A percentile compares a stretch with the other conserved stretches of the same genome.
phyloP scores from a whole-genome alignment of 2,113 vertebrate genomes.

The Aptenodytes patagonicus region DNA sequence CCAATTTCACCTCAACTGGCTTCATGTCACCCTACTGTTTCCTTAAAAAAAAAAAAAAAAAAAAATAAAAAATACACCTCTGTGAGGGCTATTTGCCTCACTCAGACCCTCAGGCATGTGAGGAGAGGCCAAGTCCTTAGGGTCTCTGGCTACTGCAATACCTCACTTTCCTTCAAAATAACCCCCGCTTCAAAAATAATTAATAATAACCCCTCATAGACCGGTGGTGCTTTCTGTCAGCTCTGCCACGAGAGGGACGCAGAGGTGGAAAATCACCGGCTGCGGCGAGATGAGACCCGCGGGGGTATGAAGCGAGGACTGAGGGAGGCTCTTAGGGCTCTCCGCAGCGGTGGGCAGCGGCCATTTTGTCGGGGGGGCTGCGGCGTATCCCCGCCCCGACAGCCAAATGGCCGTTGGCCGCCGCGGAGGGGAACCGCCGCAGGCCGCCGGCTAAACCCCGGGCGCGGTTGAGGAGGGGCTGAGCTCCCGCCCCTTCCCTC shows the following conservation, averaged over 20 bases:
- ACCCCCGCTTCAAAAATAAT: not conserved
- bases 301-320: fast-evolving
- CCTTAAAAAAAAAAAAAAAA: not conserved
- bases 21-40: not conserved
- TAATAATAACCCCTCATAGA: fast-evolving
- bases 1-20: not conserved
- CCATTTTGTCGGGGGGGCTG: fast-evolving
- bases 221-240: fast-evolving
- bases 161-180: fast-evolving
- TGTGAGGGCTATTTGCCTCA: not conserved
- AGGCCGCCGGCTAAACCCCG: fast-evolving
- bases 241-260: not conserved
- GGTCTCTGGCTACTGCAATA: fast-evolving
- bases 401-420: not conserved
- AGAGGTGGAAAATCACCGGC: not conserved
- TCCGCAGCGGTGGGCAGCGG: fast-evolving
- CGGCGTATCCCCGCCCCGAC: fast-evolving
- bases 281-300: fast-evolving
- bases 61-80: fast-evolving
- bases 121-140: fast-evolving
- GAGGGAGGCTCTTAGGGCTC: fast-evolving
- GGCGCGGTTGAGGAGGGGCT: not conserved
- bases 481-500: fast-evolving
- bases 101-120: fast-evolving
- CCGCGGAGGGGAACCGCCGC: fast-evolving